phyloP scores from a whole-genome alignment of 2,113 vertebrate genomes.

The Oophaga pumilio region DNA sequence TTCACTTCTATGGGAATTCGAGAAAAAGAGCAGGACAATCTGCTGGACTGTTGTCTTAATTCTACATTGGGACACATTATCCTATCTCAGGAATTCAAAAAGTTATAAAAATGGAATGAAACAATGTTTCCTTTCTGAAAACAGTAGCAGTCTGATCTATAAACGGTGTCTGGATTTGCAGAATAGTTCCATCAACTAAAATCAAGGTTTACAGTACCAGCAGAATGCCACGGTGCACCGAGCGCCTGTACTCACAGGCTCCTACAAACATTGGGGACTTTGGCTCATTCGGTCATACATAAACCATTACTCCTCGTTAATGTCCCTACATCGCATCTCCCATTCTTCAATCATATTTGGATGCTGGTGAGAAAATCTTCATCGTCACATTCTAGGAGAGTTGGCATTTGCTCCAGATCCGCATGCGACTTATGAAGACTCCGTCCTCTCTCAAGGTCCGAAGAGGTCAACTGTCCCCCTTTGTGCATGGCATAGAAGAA shows the following conservation, averaged over 20 bases:
- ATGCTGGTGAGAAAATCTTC: slow-evolving; percentile 84
- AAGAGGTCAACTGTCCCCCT: slow-evolving; percentile 76
- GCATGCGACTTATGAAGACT: slow-evolving; percentile 63
- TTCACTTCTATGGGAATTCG: too few species aligned
- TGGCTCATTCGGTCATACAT: not conserved
- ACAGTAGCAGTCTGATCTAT: not conserved
- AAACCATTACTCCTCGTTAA: not conserved
- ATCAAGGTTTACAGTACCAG: too few species aligned
- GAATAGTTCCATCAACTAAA: too few species aligned
- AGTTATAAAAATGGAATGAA: not conserved
- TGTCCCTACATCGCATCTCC: not conserved
- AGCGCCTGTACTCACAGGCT: too few species aligned
- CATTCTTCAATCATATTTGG: slow-evolving; percentile 68
- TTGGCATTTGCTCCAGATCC: not conserved
- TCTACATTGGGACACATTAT: too few species aligned
- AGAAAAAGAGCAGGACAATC: too few species aligned
- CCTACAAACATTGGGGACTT: not conserved
- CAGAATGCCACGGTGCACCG: too few species aligned
- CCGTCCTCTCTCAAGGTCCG: slow-evolving; percentile 74
- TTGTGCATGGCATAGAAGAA: slow-evolving; percentile 86
- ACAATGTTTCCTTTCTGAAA: not conserved
- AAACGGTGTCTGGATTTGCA: too few species aligned
- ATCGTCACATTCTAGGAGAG: slow-evolving; percentile 63
- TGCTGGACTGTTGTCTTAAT: too few species aligned
- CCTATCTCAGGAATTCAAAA: not conserved